phyloP scores from a whole-genome alignment of 2,888 invertebrate species.

The Ashinkailepas kermadecensis region DNA sequence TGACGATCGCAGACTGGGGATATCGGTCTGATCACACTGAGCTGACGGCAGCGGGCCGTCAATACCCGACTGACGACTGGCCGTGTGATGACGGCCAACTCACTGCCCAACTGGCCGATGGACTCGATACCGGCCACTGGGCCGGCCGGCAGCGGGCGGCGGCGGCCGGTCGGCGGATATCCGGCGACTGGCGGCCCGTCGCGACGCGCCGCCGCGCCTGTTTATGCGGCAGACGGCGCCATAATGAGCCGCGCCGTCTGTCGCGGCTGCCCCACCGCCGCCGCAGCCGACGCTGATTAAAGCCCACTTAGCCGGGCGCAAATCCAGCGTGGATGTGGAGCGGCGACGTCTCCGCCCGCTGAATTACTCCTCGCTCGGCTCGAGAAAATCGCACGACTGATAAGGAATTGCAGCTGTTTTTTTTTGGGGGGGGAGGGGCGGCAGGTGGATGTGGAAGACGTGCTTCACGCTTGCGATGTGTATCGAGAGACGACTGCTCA shows the following conservation, averaged over 20 bases:
- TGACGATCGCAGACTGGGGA: too few species aligned
- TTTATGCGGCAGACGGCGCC: background rate
- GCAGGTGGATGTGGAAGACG: too few species aligned
- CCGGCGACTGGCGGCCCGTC: background rate
- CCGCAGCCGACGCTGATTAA: background rate
- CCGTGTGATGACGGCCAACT: background rate
- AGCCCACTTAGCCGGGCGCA: background rate
- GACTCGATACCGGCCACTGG: background rate
- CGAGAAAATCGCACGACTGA: too few species aligned
- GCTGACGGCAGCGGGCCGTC: too few species aligned
- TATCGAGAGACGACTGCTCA: too few species aligned
- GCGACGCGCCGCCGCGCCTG: background rate
- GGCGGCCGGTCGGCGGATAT: background rate
- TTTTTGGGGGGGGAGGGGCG: too few species aligned
- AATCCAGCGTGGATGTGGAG: background rate
- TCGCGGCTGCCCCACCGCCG: background rate
- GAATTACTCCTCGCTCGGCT: too few species aligned
- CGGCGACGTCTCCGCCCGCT: too few species aligned
- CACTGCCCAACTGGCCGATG: background rate
- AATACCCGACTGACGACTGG: background rate
- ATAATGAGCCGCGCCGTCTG: background rate
- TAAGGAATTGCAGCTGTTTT: too few species aligned
- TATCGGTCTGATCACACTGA: too few species aligned
- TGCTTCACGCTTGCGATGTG: too few species aligned
- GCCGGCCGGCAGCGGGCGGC: background rate